Percentiles rank a stretch among this genome's conserved stretches.
Conservation (phyloP, 2,113 vertebrate species). For the Lepidothrix coronata region DNA sequence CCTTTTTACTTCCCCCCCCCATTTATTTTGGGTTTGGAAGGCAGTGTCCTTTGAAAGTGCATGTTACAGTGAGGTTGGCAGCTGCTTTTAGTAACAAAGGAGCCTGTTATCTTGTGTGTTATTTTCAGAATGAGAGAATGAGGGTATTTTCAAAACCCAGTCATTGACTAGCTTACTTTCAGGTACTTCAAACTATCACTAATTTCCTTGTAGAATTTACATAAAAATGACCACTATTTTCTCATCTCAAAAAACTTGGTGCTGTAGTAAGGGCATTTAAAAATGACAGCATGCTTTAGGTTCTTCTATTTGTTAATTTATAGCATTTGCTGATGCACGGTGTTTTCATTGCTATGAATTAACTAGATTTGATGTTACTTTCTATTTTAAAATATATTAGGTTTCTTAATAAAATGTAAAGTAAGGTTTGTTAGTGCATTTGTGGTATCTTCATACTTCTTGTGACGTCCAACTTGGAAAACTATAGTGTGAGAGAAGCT, state of each 20-base stretch:
- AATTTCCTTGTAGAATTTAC: background rate
- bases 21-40: background rate
- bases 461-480: background rate
- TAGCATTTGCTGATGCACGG: background rate
- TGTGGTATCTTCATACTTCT: background rate
- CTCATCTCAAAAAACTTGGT: background rate
- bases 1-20: accelerated
- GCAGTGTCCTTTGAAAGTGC: background rate
- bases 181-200: background rate
- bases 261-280: background rate
- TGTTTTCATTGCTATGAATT: background rate
- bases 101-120: background rate
- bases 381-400: background rate
- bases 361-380: background rate
- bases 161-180: background rate
- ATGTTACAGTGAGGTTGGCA: background rate
- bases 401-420: background rate
- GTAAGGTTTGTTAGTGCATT: background rate
- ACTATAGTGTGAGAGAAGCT: background rate
- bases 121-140: background rate
- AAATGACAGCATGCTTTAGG: background rate
- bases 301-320: background rate
- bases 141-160: background rate
- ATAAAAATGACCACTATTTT: background rate
- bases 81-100: background rate